Evolutionary conservation across 1,140 invertebrate species (phyloP).

Genomic region (Scaptodrosophila lebanonensis): DNA sequence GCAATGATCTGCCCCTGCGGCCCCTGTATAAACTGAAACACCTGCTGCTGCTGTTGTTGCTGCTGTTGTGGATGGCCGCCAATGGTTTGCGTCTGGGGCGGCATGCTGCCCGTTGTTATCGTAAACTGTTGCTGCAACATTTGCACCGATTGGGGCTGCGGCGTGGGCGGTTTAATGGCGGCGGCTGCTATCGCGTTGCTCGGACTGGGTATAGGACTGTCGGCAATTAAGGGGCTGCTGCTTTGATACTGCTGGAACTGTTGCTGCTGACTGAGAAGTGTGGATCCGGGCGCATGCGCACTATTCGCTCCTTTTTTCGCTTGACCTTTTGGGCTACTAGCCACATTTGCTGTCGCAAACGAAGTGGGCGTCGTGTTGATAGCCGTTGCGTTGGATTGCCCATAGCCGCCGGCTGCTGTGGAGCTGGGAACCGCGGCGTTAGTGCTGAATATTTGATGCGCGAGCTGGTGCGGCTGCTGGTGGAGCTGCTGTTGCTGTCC

Average conservation of each 20-base stretch:
- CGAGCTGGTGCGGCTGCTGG: constrained; percentile 51
- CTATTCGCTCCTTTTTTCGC: constrained; percentile 60
- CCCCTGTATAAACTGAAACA: constrained; percentile 74
- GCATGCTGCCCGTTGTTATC: constrained; percentile 30
- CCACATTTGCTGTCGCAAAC: constrained; percentile 74
- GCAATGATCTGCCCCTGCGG: constrained; percentile 73
- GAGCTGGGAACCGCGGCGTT: constrained; percentile 65
- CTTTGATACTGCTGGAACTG: constrained; percentile 72
- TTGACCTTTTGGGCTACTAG: constrained; percentile 73
- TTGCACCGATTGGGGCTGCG: constrained; percentile 61
- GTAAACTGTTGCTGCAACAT: constrained; percentile 74
- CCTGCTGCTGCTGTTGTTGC: constrained; percentile 60
- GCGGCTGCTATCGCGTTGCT: constrained; percentile 62
- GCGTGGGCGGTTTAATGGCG: constrained; percentile 70
- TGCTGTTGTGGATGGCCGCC: constrained; percentile 44
- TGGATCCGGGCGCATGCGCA: constrained; percentile 16
- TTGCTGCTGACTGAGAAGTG: constrained; percentile 42
- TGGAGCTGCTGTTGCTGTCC: constrained; percentile 39
- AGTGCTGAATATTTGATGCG: constrained; percentile 62
- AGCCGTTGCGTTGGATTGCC: constrained; percentile 68
- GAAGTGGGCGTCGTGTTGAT: constrained; percentile 67
- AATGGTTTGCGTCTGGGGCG: constrained; percentile 3
- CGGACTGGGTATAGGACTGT: constrained; percentile 72
- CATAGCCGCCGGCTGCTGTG: constrained; percentile 61
- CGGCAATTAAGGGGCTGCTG: constrained; percentile 74